Evolutionary conservation across 1,140 invertebrate genomes (phyloP), one percentile per base, ranked within the genome.

Genomic region (Chrysoperla carnea): DNA sequence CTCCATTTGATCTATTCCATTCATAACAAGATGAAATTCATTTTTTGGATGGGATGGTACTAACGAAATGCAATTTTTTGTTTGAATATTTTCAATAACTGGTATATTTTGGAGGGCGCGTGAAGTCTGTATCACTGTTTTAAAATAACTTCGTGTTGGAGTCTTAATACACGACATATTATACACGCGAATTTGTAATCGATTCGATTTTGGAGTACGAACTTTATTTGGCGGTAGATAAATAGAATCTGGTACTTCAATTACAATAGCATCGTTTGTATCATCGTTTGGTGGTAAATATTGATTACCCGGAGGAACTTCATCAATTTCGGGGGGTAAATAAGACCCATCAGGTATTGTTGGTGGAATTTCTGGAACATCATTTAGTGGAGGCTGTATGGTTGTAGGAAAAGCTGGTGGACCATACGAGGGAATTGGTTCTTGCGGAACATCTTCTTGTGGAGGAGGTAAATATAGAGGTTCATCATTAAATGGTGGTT

Each of bases 111-210:
- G 13, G 1, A 29, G 8, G 1, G 44, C 39, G 5, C 29, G 15
- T n/a, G 37, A 23, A 11, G 27, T 39, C 13, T 14, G 11, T 6
- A 29, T 28, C 6, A 23, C 8, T 8, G 42, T 15, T 5, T 36
- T 36, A 35, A 51, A 40, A 37, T 45, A 43, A 27, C 44, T 37
- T 8, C 42, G 39, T 28, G 49, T 23, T 6, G 31, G 8, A 28
- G 49, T 44, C 33, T 53, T 46, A 27, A 53, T 38, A 46, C 56
- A 58, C 11, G 53, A 52, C 54, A 58, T 54, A 41, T 55, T 55
- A 9, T 51, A 37, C 2, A 58, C 45, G 33, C 45, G 44, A 5
- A 58, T 23, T 11, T 40, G 37, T 5, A 23, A 23, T 23, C 17
- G 17, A 23, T 23, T 23, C 5, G 17, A 23, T 23, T 23, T 23